Evolutionary conservation across 2,888 invertebrate species (phyloP).

Genomic region (Ariolimax columbianus): DNA sequence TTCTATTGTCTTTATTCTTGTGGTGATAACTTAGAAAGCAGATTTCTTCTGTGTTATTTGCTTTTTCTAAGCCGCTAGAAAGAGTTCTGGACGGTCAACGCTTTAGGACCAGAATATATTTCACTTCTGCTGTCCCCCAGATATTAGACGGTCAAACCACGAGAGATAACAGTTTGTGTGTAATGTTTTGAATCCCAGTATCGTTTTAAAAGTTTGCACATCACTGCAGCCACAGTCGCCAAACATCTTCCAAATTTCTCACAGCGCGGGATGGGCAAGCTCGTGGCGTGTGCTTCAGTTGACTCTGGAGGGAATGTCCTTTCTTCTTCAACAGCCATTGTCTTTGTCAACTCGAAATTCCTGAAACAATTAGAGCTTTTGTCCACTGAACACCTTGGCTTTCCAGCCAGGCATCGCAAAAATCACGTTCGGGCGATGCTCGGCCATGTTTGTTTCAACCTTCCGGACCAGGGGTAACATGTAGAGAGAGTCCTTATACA

Average conservation of each 20-base stretch:
- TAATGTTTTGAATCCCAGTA: constrained; percentile 18
- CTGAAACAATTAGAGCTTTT: constrained; percentile 36
- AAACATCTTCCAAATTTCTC: constrained; percentile 5
- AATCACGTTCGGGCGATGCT: constrained; percentile 33
- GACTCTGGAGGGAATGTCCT: constrained; percentile 12
- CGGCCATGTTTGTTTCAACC: background rate
- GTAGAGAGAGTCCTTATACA: constrained; percentile 21
- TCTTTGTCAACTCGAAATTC: constrained; percentile 41
- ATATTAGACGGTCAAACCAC: background rate
- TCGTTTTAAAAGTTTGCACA: constrained; percentile 2
- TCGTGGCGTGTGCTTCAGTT: constrained; percentile 39
- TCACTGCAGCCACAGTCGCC: background rate
- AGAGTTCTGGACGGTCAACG: too few relatives aligned
- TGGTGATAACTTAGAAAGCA: too few relatives aligned
- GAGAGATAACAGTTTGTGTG: background rate
- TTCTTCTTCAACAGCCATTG: constrained; percentile 23
- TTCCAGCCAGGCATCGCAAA: constrained; percentile 1
- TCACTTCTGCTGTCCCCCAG: too few relatives aligned
- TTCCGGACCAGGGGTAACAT: background rate
- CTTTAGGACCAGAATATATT: too few relatives aligned
- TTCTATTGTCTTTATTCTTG: too few relatives aligned
- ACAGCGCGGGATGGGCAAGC: constrained; percentile 3
- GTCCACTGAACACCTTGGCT: constrained; percentile 32
- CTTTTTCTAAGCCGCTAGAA: too few relatives aligned
- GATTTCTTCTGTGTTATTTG: too few relatives aligned